Conservation (phyloP, 92 coral and sea anemone species). For the Parazoanthus swiftii region DNA sequence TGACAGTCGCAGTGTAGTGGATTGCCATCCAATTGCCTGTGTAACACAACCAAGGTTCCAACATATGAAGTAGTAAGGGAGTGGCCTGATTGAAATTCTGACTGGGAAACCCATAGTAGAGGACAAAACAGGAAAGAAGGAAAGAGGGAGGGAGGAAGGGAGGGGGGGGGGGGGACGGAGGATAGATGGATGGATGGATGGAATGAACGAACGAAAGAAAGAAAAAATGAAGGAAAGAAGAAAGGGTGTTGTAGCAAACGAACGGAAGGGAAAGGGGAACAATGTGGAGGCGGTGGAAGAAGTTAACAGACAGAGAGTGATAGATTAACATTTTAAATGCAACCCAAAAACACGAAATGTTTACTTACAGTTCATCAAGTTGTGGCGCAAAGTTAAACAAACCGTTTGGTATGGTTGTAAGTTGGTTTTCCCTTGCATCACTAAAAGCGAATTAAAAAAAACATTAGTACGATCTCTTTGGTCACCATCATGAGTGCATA, state of each 20-base stretch:
- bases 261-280: neutral
- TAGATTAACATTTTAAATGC: too few species aligned
- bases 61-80: neutral
- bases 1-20: slow-evolving; percentile 79
- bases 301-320: neutral
- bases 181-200: neutral
- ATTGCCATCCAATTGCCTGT: slow-evolving; percentile 67
- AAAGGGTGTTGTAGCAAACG: neutral
- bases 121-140: neutral
- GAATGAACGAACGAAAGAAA: too few species aligned
- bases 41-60: neutral
- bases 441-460: neutral
- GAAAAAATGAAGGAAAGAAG: neutral
- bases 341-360: neutral
- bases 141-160: too few species aligned
- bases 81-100: too few species aligned
- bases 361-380: slow-evolving; percentile 35
- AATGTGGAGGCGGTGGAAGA: neutral
- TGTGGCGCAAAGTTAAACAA: slow-evolving; percentile 3
- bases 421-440: slow-evolving; percentile 29
- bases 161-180: too few species aligned
- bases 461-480: neutral
- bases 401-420: slow-evolving; percentile 18
- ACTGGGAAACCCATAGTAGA: neutral
- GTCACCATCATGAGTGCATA: neutral